Evolutionary conservation across 2,888 invertebrate species (phyloP).

Genomic region (Danaus chrysippus): DNA sequence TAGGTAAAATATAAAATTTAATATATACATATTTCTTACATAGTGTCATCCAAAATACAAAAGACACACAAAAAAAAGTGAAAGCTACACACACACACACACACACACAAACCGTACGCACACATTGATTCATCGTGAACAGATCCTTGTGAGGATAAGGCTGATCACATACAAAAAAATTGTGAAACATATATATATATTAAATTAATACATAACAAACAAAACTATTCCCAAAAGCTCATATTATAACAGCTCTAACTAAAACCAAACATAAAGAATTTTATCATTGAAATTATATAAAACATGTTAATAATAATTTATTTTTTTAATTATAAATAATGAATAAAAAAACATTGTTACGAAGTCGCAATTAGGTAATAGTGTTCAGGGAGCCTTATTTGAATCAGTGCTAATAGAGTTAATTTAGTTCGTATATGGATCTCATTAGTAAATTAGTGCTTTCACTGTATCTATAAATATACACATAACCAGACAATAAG

Average conservation of each 20-base stretch:
- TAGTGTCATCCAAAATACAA: conserved; percentile 70
- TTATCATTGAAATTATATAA: too few relatives aligned
- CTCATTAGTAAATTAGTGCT: not conserved
- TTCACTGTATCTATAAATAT: too few relatives aligned
- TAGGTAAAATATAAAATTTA: conserved; percentile 11
- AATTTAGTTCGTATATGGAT: conserved; percentile 1
- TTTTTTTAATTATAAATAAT: too few relatives aligned
- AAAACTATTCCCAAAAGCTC: too few relatives aligned
- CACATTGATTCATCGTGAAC: conserved; percentile 30
- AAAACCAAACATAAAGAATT: too few relatives aligned
- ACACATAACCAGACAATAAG: too few relatives aligned
- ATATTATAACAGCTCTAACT: too few relatives aligned
- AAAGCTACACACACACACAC: conserved; percentile 56
- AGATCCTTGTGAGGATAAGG: conserved; percentile 26
- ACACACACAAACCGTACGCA: conserved; percentile 22
- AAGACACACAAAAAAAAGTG: conserved; percentile 76
- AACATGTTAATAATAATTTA: too few relatives aligned
- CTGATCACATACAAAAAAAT: conserved; percentile 5
- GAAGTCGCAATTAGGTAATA: not conserved
- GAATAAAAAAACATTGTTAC: too few relatives aligned
- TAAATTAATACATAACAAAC: too few relatives aligned
- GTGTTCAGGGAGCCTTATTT: conserved; percentile 1
- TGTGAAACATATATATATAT: too few relatives aligned
- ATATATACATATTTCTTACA: conserved; percentile 35
- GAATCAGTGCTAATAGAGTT: conserved; percentile 7